A percentile compares a stretch with the other conserved stretches of the same genome.
Evolutionary conservation across 2,888 invertebrate genomes (phyloP).

Genomic region (Pachycephus smyrnensis): DNA sequence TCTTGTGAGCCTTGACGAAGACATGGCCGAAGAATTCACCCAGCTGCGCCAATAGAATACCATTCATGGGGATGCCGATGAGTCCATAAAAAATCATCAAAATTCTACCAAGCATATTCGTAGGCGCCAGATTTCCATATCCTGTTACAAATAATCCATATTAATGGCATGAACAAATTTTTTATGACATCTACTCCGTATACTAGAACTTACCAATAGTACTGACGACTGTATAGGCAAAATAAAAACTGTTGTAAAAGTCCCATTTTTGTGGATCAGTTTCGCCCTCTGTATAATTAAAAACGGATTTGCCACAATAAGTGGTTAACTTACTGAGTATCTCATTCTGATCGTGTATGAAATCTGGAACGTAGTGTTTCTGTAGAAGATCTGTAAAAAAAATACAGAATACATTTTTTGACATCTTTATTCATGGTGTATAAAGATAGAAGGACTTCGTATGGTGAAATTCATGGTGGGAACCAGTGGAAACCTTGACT

Average conservation of each 20-base stretch:
- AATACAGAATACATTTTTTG: neutral
- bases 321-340: slow-evolving; percentile 74
- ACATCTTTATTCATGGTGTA: neutral
- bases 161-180: slow-evolving; percentile 12
- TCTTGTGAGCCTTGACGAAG: slow-evolving; percentile 81
- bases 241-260: slow-evolving; percentile 92
- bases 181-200: neutral
- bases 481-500: neutral
- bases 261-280: slow-evolving; percentile 81
- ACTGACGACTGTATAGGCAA: slow-evolving; percentile 90
- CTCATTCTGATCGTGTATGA: slow-evolving; percentile 70
- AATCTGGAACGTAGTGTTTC: slow-evolving; percentile 71
- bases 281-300: slow-evolving; percentile 73
- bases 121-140: slow-evolving; percentile 91
- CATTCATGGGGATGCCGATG: slow-evolving; percentile 88
- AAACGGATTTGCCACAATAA: slow-evolving; percentile 83
- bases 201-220: slow-evolving; percentile 80
- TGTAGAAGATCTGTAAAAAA: slow-evolving; percentile 73
- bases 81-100: slow-evolving; percentile 90
- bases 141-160: slow-evolving; percentile 69
- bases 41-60: slow-evolving; percentile 72
- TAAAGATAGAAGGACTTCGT: neutral
- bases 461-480: neutral
- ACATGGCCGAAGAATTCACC: slow-evolving; percentile 84
- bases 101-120: slow-evolving; percentile 81